Base-by-base conservation (phyloP, 2,888 invertebrate genomes). In the Andrena trimmerana region DNA sequence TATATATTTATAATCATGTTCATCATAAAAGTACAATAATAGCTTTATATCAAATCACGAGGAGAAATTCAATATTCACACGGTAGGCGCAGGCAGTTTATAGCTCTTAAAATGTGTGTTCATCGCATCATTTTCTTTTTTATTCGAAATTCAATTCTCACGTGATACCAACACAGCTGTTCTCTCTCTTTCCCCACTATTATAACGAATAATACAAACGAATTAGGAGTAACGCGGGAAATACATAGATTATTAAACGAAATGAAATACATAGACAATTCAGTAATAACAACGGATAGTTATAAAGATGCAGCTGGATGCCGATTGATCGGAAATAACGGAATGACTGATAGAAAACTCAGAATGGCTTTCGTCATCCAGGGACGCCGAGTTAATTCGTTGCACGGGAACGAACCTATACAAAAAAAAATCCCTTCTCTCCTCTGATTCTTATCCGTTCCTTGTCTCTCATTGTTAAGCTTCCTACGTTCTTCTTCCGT, bases 11-110 rank as follows among this genome's bases (percentile, higher is more conserved):
- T 92, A 93, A 92, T 92, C 90, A 92, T 91, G 89, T 92, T 91
- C 93, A 90, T 93, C 92, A 93, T 93, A 93, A 93, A 93, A 93
- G 93, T 93, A 93, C 92, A 93, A 93, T 93, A 92, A 92, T 93
- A 92, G 91, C 91, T 89, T 93, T 92, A 93, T 93, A 93, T 93
- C 91, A 93, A 93, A 93, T 93, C 92, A 93, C 93, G 90, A 92
- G 89, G 90, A 92, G 90, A 92, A 93, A 92, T 92, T 92, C 90
- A 92, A 90, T 91, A 90, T 92, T 92, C 91, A 91, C 91, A 90
- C 90, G 89, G 88, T 91, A 91, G 90, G 89, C 91, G 88, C 90
- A 90, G 90, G 86, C 87, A 88, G 87, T 42, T 42, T 42, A 42
- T 89, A 88, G 90, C 84, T 91, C 83, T 86, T 85, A 83, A 91